These are phyloP conservation scores for Volucella inflata DNA, from an alignment of 2,888 invertebrate species.

Conservation along the genomic window DNA sequence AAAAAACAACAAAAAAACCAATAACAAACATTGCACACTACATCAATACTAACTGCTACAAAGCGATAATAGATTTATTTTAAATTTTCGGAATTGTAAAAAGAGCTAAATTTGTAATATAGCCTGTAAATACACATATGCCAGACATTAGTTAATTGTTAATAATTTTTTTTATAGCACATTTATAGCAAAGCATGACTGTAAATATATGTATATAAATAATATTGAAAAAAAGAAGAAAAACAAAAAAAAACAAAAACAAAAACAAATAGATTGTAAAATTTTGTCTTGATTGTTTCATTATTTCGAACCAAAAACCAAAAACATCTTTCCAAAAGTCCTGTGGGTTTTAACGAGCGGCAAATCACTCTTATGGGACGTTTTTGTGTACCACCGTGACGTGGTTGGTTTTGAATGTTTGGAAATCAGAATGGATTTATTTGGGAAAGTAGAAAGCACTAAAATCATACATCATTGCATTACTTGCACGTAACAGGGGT, in stretches of 20 bases:
- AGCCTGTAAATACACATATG: slow-evolving; percentile 57
- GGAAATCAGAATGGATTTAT: not conserved
- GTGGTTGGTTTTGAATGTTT: slow-evolving; percentile 31
- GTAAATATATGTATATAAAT: slow-evolving; percentile 55
- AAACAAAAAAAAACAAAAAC: slow-evolving; percentile 1
- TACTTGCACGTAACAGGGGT: too few relatives aligned
- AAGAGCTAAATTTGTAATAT: slow-evolving; percentile 34
- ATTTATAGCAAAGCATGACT: slow-evolving; percentile 63
- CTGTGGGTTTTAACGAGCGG: not conserved
- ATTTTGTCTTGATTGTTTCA: slow-evolving; percentile 12
- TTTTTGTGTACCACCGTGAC: not conserved
- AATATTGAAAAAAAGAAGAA: slow-evolving; percentile 9
- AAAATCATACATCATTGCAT: too few relatives aligned
- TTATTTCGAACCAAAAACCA: slow-evolving; percentile 18
- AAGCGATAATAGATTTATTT: slow-evolving; percentile 15
- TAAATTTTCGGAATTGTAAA: slow-evolving; percentile 1
- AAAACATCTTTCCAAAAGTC: not conserved
- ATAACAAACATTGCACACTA: slow-evolving; percentile 39
- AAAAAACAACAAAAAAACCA: too few relatives aligned
- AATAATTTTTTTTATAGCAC: slow-evolving; percentile 25
- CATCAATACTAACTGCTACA: slow-evolving; percentile 17
- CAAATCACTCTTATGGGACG: not conserved
- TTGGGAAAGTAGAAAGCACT: too few relatives aligned
- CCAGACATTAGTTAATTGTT: slow-evolving; percentile 26
- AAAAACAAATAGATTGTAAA: slow-evolving; percentile 10